These are phyloP conservation scores for Pedionomus torquatus DNA, from an alignment of 2,113 vertebrate genomes.

Conservation along the genomic window DNA sequence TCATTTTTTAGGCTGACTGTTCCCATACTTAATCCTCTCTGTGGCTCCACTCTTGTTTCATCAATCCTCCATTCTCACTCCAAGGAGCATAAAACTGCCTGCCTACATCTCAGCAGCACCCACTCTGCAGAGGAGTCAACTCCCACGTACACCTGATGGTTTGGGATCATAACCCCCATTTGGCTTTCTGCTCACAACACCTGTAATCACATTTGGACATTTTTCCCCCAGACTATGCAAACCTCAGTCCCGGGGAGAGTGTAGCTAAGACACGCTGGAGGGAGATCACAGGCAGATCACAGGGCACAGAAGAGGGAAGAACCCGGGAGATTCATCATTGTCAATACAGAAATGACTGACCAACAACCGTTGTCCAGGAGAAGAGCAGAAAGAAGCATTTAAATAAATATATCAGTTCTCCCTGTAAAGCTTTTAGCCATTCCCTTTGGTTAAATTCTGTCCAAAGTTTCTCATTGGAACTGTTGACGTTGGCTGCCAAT, in stretches of 20 bases:
- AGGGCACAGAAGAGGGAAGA: not conserved
- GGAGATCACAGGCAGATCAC: not conserved
- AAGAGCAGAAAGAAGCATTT: not conserved
- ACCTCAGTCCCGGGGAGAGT: not conserved
- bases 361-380: not conserved
- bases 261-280: not conserved
- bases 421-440: not conserved
- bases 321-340: not conserved
- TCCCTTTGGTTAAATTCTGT: not conserved
- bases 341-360: not conserved
- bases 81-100: not conserved
- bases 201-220: not conserved
- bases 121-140: not conserved
- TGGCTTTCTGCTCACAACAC: not conserved
- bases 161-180: rapidly evolving
- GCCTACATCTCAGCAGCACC: not conserved
- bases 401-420: not conserved
- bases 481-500: not conserved
- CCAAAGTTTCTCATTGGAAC: not conserved
- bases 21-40: not conserved
- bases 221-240: not conserved
- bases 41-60: not conserved
- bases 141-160: not conserved
- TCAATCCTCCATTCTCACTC: not conserved
- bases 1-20: not conserved